Evolutionary conservation across 2,113 vertebrate genomes (phyloP).

Genomic region (Prionailurus bengalensis): DNA sequence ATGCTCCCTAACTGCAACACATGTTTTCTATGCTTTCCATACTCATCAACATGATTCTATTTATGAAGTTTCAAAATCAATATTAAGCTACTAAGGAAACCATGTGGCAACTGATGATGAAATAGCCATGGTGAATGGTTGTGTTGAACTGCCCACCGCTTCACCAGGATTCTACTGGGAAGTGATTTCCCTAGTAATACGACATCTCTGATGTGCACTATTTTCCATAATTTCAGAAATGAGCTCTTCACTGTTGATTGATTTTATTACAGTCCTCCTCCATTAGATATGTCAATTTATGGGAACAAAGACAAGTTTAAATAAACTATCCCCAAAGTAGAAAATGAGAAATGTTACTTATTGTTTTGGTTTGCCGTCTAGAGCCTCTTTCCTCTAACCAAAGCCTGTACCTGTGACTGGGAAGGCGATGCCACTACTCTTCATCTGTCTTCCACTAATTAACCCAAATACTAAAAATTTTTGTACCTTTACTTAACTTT

Average conservation of each 20-base stretch:
- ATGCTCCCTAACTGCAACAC: not conserved
- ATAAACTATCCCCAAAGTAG: not conserved
- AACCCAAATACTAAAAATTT: not conserved
- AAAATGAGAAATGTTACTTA: not conserved
- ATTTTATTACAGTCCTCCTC: not conserved
- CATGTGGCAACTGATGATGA: not conserved
- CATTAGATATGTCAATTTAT: not conserved
- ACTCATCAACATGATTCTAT: not conserved
- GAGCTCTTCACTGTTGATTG: not conserved
- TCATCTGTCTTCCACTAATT: not conserved
- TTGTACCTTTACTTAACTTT: not conserved
- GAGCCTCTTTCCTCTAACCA: not conserved
- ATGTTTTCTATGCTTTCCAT: not conserved
- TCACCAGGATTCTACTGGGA: not conserved
- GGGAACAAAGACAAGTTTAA: not conserved
- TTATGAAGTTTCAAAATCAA: not conserved
- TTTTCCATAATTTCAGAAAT: not conserved
- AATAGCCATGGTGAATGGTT: not conserved
- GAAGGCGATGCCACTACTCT: not conserved
- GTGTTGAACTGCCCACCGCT: too few relatives aligned
- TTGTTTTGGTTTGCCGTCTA: not conserved
- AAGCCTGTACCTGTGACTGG: not conserved
- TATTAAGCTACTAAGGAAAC: not conserved
- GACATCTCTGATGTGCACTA: not conserved
- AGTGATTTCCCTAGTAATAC: not conserved